These are phyloP conservation scores for Pseudomugil gertrudae DNA, from an alignment of 2,797 vertebrate genomes.

Conservation along the genomic window DNA sequence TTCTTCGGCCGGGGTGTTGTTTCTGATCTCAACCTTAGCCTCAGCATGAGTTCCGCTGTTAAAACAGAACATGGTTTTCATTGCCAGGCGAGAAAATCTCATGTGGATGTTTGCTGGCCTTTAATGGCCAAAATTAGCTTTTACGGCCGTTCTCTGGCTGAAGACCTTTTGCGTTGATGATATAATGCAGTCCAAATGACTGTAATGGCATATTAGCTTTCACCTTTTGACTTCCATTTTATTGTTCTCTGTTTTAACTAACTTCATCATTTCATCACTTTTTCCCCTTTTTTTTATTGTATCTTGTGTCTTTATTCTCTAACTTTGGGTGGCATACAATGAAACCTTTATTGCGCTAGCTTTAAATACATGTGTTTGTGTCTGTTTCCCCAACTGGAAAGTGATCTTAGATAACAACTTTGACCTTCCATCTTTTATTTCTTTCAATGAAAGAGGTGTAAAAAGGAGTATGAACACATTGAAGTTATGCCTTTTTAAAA, in stretches of 20 bases:
- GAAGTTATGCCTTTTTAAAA: neutral
- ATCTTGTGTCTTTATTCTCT: neutral
- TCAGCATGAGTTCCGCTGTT: conserved; percentile 30
- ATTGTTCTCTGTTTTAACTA: neutral
- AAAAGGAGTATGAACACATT: too few species aligned
- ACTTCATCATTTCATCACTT: neutral
- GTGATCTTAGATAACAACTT: conserved; percentile 7
- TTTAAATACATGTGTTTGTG: neutral
- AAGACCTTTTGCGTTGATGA: conserved; percentile 41
- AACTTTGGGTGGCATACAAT: neutral
- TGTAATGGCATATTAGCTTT: conserved; percentile 19
- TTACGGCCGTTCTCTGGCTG: conserved; percentile 39
- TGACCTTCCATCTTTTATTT: conserved; percentile 24
- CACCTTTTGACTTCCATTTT: neutral
- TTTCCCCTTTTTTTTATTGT: neutral
- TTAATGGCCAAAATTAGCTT: conserved; percentile 56
- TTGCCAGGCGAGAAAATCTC: conserved; percentile 37
- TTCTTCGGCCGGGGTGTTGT: conserved; percentile 8
- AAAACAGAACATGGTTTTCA: conserved; percentile 49
- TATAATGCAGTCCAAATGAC: conserved; percentile 18
- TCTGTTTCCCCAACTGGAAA: conserved; percentile 11
- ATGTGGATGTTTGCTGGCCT: conserved; percentile 44
- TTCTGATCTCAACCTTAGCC: conserved; percentile 43
- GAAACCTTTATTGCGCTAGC: neutral
- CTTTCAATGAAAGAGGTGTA: neutral